These are phyloP conservation scores for Drosophila paranaensis DNA, from an alignment of 2,888 invertebrate genomes.

Conservation along the genomic window DNA sequence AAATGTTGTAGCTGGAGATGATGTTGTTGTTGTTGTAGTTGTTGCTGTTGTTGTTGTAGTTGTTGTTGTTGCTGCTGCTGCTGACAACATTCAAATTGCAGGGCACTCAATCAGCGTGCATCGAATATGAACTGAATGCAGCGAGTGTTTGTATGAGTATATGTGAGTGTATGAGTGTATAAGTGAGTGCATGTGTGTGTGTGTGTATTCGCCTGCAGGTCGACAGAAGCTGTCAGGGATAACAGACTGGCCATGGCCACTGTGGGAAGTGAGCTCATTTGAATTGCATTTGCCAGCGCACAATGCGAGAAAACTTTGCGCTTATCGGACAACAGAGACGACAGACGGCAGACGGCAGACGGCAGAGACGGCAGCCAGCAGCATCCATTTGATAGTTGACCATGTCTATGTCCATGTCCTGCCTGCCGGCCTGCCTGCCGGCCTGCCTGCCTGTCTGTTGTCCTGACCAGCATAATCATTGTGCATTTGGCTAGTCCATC, in stretches of 20 bases:
- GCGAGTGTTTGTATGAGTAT: constrained; percentile 7
- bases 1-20: constrained; percentile 53
- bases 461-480: constrained; percentile 44
- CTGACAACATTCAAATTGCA: constrained; percentile 64
- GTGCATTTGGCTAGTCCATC: constrained; percentile 9
- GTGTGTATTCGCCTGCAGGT: constrained; percentile 7
- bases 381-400: constrained; percentile 18
- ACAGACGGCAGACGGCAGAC: constrained; percentile 24
- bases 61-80: constrained; percentile 23
- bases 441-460: not conserved
- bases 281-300: constrained; percentile 56
- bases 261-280: constrained; percentile 55
- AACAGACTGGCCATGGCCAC: constrained; percentile 9
- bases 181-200: constrained; percentile 7
- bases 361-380: constrained; percentile 6
- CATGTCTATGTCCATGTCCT: not conserved
- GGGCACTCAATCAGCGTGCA: constrained; percentile 72
- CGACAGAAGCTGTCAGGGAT: constrained; percentile 4
- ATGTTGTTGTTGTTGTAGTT: constrained; percentile 4
- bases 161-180: constrained; percentile 3
- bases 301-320: constrained; percentile 56
- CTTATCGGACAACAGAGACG: constrained; percentile 52
- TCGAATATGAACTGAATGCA: constrained; percentile 40
- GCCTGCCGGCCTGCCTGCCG: too few relatives aligned
- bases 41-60: constrained; percentile 40